A percentile compares a stretch with the other conserved stretches of the same genome.
phyloP scores from a whole-genome alignment of 2,797 vertebrate genomes.

The Telmatherina bonti region DNA sequence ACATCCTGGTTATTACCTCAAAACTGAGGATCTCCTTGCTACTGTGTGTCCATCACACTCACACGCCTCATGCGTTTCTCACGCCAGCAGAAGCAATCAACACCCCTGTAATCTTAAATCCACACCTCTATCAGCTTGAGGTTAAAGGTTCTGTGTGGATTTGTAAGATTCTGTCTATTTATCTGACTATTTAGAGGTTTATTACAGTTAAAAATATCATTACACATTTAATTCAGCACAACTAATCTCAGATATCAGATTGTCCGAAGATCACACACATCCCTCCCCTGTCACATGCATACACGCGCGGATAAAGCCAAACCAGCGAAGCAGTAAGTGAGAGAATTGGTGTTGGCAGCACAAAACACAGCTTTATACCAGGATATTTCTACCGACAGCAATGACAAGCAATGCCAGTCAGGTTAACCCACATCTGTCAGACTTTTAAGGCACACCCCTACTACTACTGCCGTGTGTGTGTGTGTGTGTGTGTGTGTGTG shows the following conservation, averaged over 20 bases:
- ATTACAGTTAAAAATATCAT: slow-evolving; percentile 40
- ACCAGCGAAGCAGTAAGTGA: background rate
- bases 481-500: background rate
- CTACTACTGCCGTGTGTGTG: background rate
- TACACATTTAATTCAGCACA: slow-evolving; percentile 48
- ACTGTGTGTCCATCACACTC: slow-evolving; percentile 20
- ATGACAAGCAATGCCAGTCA: background rate
- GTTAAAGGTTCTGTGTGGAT: slow-evolving; percentile 59
- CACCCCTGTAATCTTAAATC: slow-evolving; percentile 34
- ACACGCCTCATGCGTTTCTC: slow-evolving; percentile 32
- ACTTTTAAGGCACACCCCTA: background rate
- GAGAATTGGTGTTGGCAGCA: background rate
- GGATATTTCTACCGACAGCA: background rate
- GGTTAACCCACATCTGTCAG: slow-evolving; percentile 8
- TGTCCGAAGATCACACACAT: slow-evolving; percentile 24
- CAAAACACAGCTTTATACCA: slow-evolving; percentile 1
- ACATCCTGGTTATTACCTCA: slow-evolving; percentile 37
- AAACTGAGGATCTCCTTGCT: slow-evolving; percentile 40
- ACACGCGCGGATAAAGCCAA: background rate
- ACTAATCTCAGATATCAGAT: slow-evolving; percentile 41
- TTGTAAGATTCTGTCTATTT: slow-evolving; percentile 20
- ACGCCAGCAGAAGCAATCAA: slow-evolving; percentile 36
- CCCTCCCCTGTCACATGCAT: slow-evolving; percentile 13
- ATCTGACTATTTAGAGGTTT: slow-evolving; percentile 54
- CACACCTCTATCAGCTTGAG: slow-evolving; percentile 52